These are phyloP conservation scores for Agonopterix heracliana DNA, from an alignment of 2,888 invertebrate genomes.

Conservation along the genomic window DNA sequence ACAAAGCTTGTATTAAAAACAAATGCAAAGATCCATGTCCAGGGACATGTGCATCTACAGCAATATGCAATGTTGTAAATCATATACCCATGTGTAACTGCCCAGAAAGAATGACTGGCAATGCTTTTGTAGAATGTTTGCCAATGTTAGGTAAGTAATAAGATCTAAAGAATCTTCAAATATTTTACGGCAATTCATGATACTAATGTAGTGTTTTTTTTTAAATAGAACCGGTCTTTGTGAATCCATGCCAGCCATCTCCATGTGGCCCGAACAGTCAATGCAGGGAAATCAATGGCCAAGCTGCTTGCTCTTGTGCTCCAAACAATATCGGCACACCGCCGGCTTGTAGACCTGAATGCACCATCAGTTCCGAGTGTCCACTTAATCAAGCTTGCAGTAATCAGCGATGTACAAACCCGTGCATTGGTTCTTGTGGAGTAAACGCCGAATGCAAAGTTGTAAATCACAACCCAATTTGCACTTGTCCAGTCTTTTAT, in stretches of 20 bases:
- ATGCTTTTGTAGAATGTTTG: slow-evolving; percentile 80
- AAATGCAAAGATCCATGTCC: slow-evolving; percentile 88
- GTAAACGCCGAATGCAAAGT: slow-evolving; percentile 83
- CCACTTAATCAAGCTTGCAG: slow-evolving; percentile 82
- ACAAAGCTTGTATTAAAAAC: slow-evolving; percentile 82
- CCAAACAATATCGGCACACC: slow-evolving; percentile 79
- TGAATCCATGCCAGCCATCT: slow-evolving; percentile 78
- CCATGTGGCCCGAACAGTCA: slow-evolving; percentile 80
- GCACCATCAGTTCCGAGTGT: slow-evolving; percentile 83
- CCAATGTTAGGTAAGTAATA: slow-evolving; percentile 66
- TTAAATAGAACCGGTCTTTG: slow-evolving; percentile 60
- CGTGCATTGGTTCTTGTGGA: slow-evolving; percentile 85
- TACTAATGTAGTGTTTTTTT: neutral
- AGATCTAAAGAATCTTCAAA: neutral
- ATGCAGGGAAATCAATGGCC: slow-evolving; percentile 78
- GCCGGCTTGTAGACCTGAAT: slow-evolving; percentile 83
- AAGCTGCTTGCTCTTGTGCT: slow-evolving; percentile 82
- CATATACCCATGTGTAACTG: slow-evolving; percentile 79
- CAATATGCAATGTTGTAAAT: slow-evolving; percentile 82
- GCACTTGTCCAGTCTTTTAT: slow-evolving; percentile 78
- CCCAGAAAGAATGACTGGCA: slow-evolving; percentile 79
- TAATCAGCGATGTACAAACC: slow-evolving; percentile 82
- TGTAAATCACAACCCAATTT: slow-evolving; percentile 85
- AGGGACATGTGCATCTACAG: slow-evolving; percentile 85
- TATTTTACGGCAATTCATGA: neutral